phyloP scores from a whole-genome alignment of 2,797 vertebrate genomes.

The Erpetoichthys calabaricus region DNA sequence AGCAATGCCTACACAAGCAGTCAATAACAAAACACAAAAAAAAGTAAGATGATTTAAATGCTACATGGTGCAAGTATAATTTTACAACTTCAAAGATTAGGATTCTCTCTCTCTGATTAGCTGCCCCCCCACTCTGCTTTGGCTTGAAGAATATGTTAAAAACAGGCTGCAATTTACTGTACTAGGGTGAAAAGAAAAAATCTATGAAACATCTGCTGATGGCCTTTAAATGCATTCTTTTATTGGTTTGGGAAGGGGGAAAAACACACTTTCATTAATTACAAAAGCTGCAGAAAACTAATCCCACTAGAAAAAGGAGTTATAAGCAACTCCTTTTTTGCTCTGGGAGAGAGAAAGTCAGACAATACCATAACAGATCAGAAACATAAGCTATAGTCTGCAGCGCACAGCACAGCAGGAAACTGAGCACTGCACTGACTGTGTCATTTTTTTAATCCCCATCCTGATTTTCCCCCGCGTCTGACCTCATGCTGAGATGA shows the following conservation, averaged over 20 bases:
- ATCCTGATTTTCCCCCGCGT: slow-evolving; percentile 77
- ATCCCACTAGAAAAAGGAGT: slow-evolving; percentile 79
- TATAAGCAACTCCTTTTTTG: slow-evolving; percentile 58
- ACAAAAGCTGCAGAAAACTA: slow-evolving; percentile 79
- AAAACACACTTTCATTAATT: slow-evolving; percentile 89
- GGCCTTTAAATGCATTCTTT: slow-evolving; percentile 62
- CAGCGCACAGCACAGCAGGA: slow-evolving; percentile 73
- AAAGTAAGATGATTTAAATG: background rate
- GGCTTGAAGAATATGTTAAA: slow-evolving; percentile 1
- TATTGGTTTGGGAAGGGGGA: slow-evolving; percentile 50
- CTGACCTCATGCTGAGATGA: slow-evolving; percentile 95
- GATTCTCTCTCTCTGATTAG: slow-evolving; percentile 3
- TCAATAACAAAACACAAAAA: background rate
- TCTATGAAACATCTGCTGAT: slow-evolving; percentile 55
- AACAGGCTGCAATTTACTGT: slow-evolving; percentile 31
- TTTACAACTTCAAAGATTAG: slow-evolving; percentile 2
- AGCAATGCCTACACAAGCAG: no score
- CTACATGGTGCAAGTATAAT: background rate
- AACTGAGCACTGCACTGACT: slow-evolving; percentile 77
- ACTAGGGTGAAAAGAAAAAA: slow-evolving; percentile 26
- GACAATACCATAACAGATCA: slow-evolving; percentile 91
- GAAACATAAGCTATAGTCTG: slow-evolving; percentile 81
- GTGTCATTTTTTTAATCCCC: slow-evolving; percentile 85
- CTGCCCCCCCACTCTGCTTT: background rate
- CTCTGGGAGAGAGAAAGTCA: slow-evolving; percentile 73